Base-by-base conservation (phyloP, 2,797 vertebrate species). In the Falco cherrug region DNA sequence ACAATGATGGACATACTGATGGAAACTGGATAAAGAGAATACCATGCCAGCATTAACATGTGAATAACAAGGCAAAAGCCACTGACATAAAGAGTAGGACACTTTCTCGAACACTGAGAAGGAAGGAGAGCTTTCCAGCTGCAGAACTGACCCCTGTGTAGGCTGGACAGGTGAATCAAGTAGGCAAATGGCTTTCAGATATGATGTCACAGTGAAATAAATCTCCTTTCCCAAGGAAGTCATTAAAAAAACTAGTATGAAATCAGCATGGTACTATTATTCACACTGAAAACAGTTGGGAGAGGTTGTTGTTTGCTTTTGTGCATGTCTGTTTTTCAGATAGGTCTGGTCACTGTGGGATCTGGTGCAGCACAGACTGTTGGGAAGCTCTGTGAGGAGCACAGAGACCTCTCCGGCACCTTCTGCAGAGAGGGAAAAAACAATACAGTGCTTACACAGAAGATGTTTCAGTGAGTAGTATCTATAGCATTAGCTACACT, bases 401-500 rank as follows among this genome's bases (percentile, higher is more conserved):
- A 1, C 13, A 17, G 64, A 47, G n/a, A 54, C 28, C 43, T 43
- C 45, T 16, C 13, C 5, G 2, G 43, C 48, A 54, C 67, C 76
- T 94, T 61, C 59, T 81, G 53, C 53, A 60, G 74, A 65, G 70
- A 74, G 35, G 16, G 45, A 8, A 70, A 73, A 88, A 89, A 81
- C 91, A 88, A 87, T 16, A n/a, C 65, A 28, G 81, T 75, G 84
- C 83, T 86, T 43, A 35, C 37, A 31, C 21, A 68, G 70, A 51
- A 87, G 84, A 76, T 54, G 83, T 76, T 84, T 77, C 69, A 60
- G 73, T 4, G 5, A 61, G 77, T 47, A 51, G 69, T 10, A 68
- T n/a, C 93, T 93, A 13, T 10, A 73, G 92, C 77, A 95, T 88
- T 87, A 96, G 26, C 90, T 67, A 31, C 81, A 16, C 73, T 95